Evolutionary conservation across 2,888 invertebrate genomes (phyloP).

Genomic region (Chloroclysta siterata): DNA sequence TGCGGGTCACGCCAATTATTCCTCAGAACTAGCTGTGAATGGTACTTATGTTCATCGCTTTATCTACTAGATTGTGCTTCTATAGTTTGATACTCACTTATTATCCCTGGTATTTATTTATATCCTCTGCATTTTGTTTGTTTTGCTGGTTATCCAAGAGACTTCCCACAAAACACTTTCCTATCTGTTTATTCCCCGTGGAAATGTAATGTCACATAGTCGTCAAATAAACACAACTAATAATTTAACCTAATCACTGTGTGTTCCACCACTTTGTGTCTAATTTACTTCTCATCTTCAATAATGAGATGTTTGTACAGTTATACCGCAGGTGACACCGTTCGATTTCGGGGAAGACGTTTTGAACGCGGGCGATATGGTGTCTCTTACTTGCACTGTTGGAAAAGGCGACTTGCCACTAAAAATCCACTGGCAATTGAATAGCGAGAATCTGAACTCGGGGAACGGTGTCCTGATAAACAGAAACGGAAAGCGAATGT

Average conservation of each 20-base stretch:
- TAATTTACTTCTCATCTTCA: constrained; percentile 17
- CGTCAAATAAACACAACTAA: constrained; percentile 19
- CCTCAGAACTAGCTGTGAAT: constrained; percentile 88
- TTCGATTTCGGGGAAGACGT: constrained; percentile 91
- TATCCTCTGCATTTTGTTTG: constrained; percentile 23
- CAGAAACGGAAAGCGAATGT: constrained; percentile 87
- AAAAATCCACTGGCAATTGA: constrained; percentile 89
- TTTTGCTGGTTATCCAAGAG: constrained; percentile 19
- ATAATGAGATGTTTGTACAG: constrained; percentile 67
- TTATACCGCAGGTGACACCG: constrained; percentile 91
- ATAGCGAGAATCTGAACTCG: constrained; percentile 80
- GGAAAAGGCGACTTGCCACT: constrained; percentile 89
- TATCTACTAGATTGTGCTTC: constrained; percentile 27
- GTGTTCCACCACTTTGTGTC: constrained; percentile 9
- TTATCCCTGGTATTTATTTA: constrained; percentile 15
- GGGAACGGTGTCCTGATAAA: constrained; percentile 85
- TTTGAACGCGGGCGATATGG: constrained; percentile 89
- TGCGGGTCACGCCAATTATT: constrained; percentile 88
- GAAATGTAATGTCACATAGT: constrained; percentile 4
- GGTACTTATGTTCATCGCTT: constrained; percentile 76
- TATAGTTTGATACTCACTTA: constrained; percentile 34
- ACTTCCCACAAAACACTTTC: constrained; percentile 1
- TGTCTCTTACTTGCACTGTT: constrained; percentile 88
- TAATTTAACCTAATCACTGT: constrained; percentile 8
- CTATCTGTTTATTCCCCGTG: constrained; percentile 11